Base-by-base conservation (phyloP, 2,888 invertebrate species). In the Alsophila aescularia region DNA sequence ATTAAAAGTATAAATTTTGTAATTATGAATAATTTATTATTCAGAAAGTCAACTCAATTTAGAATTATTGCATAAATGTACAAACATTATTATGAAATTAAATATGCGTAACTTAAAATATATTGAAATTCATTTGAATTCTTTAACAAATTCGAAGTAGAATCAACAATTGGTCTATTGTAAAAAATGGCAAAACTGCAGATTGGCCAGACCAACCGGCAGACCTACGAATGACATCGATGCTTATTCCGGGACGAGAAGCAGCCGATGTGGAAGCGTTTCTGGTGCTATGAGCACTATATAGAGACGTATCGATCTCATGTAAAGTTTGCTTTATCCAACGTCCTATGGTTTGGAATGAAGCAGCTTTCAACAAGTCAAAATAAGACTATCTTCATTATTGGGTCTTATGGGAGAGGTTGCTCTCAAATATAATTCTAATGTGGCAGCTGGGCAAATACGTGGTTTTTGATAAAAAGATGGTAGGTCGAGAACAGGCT, bases 151-250 rank as follows among this genome's bases (percentile, higher is more conserved):
- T n/a, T n/a, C n/a, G n/a, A n/a, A n/a, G n/a, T n/a, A n/a, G n/a
- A n/a, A n/a, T n/a, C n/a, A n/a, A n/a, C n/a, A n/a, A n/a, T n/a
- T n/a, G n/a, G n/a, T n/a, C n/a, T n/a, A n/a, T n/a, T n/a, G n/a
- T n/a, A n/a, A n/a, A n/a, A n/a, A n/a, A n/a, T n/a, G n/a, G n/a
- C n/a, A n/a, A n/a, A n/a, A n/a, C n/a, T n/a, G n/a, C n/a, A n/a
- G n/a, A n/a, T n/a, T 13, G 44, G 5, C 12, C 29, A 10, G 31
- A 24, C 52, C 52, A 52, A 12, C 50, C 50, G 6, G 50, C 44
- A 9, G 27, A 15, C 13, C 14, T 21, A 4, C 36, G 10, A 10
- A 45, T 45, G 6, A 10, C 9, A 24, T 52, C 52, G 5, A 52
- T 2, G 16, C 32, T 52, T 12, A 51, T n/a, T 1, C 52, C 52